A percentile compares a stretch with the other conserved stretches of the same genome.
These are phyloP conservation scores for Hoplostethus atlanticus DNA, from an alignment of 2,797 vertebrate genomes.

Conservation along the genomic window DNA sequence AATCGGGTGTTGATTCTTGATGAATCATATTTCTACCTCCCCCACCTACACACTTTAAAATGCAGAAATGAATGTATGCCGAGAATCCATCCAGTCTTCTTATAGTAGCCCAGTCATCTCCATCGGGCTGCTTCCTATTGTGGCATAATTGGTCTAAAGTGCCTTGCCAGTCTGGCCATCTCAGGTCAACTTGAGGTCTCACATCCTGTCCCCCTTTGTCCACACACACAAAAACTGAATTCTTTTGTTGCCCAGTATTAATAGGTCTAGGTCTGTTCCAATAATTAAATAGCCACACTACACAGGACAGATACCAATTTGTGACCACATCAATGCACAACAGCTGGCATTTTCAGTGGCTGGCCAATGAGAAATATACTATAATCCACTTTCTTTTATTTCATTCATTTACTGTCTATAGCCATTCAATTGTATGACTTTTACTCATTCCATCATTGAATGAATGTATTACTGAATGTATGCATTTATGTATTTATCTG, in stretches of 20 bases:
- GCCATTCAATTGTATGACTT: not conserved
- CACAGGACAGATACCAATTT: conserved; percentile 31
- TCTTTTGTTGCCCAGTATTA: conserved; percentile 47
- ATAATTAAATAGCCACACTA: conserved; percentile 46
- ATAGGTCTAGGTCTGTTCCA: conserved; percentile 48
- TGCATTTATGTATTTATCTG: not conserved
- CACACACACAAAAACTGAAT: conserved; percentile 32
- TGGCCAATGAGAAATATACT: not conserved
- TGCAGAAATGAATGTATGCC: conserved; percentile 33
- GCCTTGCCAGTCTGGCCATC: conserved; percentile 69
- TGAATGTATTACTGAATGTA: not conserved
- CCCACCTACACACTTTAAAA: conserved; percentile 32
- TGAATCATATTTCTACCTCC: conserved; percentile 10
- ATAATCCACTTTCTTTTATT: not conserved
- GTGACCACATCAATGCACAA: conserved; percentile 23
- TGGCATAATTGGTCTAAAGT: conserved; percentile 78
- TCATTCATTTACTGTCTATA: not conserved
- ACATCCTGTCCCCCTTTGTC: conserved; percentile 66
- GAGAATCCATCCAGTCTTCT: conserved; percentile 57
- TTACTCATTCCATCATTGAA: too few relatives aligned
- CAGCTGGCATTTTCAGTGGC: conserved; percentile 27
- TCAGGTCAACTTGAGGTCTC: conserved; percentile 75
- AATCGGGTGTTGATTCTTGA: conserved; percentile 33
- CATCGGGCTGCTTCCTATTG: conserved; percentile 66
- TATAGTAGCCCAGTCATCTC: conserved; percentile 72